Evolutionary conservation across 2,797 vertebrate genomes (phyloP).

Genomic region (Eulemur coronatus): DNA sequence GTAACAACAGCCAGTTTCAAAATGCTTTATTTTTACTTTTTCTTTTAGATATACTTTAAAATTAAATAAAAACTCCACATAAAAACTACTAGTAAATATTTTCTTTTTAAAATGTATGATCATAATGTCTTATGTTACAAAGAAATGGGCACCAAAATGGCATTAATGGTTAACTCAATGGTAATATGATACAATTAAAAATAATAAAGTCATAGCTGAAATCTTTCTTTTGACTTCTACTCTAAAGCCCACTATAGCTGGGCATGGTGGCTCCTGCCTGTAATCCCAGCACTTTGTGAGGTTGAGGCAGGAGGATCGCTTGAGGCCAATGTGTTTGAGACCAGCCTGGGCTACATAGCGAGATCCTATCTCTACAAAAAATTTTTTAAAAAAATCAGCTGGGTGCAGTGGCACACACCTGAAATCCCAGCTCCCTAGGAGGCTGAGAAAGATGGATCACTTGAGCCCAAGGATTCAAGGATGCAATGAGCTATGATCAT

Average conservation of each 20-base stretch:
- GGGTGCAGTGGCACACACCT: too few relatives aligned
- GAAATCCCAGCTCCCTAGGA: too few relatives aligned
- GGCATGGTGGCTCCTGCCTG: too few relatives aligned
- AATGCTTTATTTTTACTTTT: not conserved
- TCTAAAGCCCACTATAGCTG: not conserved
- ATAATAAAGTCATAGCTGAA: not conserved
- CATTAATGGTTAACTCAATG: not conserved
- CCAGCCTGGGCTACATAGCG: too few relatives aligned
- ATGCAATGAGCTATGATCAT: too few relatives aligned
- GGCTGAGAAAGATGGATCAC: too few relatives aligned
- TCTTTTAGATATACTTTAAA: constrained; percentile 10
- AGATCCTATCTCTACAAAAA: too few relatives aligned
- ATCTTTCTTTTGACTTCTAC: not conserved
- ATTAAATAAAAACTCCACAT: not conserved
- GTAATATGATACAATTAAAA: not conserved
- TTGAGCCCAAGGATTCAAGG: too few relatives aligned
- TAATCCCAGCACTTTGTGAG: too few relatives aligned
- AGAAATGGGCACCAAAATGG: not conserved
- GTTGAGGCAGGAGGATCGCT: too few relatives aligned
- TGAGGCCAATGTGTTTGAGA: too few relatives aligned
- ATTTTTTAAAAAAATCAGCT: too few relatives aligned
- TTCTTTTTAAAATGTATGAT: constrained; percentile 1
- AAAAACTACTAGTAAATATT: constrained; percentile 6
- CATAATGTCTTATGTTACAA: not conserved
- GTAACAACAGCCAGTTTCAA: not conserved